Conservation (phyloP, 2,888 invertebrate genomes). For the Conomelus anceps region DNA sequence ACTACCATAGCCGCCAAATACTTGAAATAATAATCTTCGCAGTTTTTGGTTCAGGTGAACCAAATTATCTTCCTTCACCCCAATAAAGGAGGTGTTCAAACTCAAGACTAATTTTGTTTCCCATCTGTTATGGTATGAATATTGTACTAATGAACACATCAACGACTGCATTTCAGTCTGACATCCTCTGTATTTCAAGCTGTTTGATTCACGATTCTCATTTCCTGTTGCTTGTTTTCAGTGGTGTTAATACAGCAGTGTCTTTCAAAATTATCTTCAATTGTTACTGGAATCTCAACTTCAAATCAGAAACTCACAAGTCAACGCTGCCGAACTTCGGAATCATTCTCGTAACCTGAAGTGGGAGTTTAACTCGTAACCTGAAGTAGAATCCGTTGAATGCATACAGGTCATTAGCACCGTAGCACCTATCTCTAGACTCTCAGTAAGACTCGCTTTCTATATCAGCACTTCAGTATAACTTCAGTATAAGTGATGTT, state of each 20-base stretch:
- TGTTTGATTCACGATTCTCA: neutral
- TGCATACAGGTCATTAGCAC: too few species aligned
- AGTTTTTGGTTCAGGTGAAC: neutral
- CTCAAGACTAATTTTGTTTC: neutral
- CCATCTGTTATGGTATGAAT: neutral
- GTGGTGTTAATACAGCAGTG: neutral
- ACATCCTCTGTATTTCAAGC: neutral
- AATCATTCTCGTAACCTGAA: too few species aligned
- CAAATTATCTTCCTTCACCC: too few species aligned
- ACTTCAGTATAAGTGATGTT: too few species aligned
- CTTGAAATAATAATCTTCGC: too few species aligned
- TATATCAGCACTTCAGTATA: too few species aligned
- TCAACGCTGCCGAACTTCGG: too few species aligned
- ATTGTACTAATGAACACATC: neutral
- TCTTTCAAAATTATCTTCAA: neutral
- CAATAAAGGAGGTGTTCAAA: neutral
- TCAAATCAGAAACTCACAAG: neutral
- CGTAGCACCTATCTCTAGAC: too few species aligned
- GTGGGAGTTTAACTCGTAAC: too few species aligned
- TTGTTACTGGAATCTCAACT: neutral
- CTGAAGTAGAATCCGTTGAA: too few species aligned
- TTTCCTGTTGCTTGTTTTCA: neutral
- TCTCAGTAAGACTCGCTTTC: too few species aligned
- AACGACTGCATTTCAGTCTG: neutral
- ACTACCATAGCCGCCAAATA: too few species aligned